Percentiles rank a stretch among this genome's conserved stretches.
Conservation (phyloP, 2,113 vertebrate genomes). For the Platycercus adscitus region DNA sequence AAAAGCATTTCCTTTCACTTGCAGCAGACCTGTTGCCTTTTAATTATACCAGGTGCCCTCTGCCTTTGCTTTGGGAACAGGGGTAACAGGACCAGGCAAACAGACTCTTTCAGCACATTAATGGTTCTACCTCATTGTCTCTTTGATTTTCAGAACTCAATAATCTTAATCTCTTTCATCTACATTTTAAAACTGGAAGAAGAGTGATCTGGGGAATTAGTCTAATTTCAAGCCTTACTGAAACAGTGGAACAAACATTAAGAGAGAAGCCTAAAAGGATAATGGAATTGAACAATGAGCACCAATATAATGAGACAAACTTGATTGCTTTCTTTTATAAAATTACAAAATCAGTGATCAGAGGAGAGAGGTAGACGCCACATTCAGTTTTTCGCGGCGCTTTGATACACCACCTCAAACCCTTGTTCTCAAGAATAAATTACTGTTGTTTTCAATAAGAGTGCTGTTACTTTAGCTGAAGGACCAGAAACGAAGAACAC, state of each 20-base stretch:
- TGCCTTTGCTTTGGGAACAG: not conserved
- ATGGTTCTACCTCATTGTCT: not conserved
- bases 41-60: not conserved
- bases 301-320: slow-evolving; percentile 42
- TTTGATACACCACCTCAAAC: slow-evolving; percentile 24
- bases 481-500: slow-evolving; percentile 34
- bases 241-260: slow-evolving; percentile 55
- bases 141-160: slow-evolving; percentile 53
- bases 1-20: not conserved
- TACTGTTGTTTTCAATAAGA: not conserved
- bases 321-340: slow-evolving; percentile 48
- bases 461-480: slow-evolving; percentile 1
- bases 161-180: slow-evolving; percentile 53
- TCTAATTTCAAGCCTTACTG: slow-evolving; percentile 53
- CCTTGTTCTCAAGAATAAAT: not conserved
- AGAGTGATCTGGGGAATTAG: slow-evolving; percentile 57
- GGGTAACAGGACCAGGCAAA: not conserved
- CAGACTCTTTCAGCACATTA: not conserved
- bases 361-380: not conserved
- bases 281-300: slow-evolving; percentile 43
- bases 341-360: slow-evolving; percentile 44
- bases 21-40: slow-evolving; percentile 8
- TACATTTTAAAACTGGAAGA: slow-evolving; percentile 26
- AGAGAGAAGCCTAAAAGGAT: slow-evolving; percentile 45
- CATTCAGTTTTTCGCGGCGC: not conserved